Base-by-base conservation (phyloP, 2,797 vertebrate genomes). In the Syngnathus rostellatus region DNA sequence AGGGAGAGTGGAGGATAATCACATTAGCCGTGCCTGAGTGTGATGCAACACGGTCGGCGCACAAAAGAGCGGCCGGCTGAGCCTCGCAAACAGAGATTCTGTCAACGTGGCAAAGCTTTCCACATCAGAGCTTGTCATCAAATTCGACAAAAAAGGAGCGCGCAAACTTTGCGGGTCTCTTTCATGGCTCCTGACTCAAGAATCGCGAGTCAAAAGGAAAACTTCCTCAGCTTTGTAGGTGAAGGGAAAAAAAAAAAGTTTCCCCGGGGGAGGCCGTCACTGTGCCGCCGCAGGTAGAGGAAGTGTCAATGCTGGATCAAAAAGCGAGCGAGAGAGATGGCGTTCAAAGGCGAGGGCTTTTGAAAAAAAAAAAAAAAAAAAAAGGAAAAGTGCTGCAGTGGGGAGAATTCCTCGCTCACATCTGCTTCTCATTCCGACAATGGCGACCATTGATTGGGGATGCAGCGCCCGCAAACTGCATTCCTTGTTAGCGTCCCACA, bases 351-450 rank as follows among this genome's bases (percentile, higher is more conserved):
- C 79, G 76, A 41, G 72, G 77, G 68, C 82, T 79, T 65, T 76
- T 81, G 83, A 82, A 80, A 78, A 60, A 31, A 55, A 31, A 55
- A 55, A 31, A 55, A 55, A 55, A 57, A 60, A 11, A 41, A 45
- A 76, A 43, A 62, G 67, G 71, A 77, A 92, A 93, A 90, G 75
- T 88, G 91, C 93, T 91, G 90, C 87, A 92, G 88, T 92, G 88
- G 87, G 90, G 89, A 87, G 90, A 93, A 95, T 90, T 92, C 87
- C 89, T 87, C 85, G 76, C 85, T 59, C 90, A 93, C 93, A 95
- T 95, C 94, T 96, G 94, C 91, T 94, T 94, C 93, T 93, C 90
- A 84, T 95, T 95, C 86, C 83, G 86, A 94, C 93, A 94, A 92
- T 89, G 85, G 85, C 80, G 62, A 77, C 83, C 86, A 92, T 92